Conservation (phyloP, 2,113 vertebrate genomes). For the cattle (Bos taurus) region DNA sequence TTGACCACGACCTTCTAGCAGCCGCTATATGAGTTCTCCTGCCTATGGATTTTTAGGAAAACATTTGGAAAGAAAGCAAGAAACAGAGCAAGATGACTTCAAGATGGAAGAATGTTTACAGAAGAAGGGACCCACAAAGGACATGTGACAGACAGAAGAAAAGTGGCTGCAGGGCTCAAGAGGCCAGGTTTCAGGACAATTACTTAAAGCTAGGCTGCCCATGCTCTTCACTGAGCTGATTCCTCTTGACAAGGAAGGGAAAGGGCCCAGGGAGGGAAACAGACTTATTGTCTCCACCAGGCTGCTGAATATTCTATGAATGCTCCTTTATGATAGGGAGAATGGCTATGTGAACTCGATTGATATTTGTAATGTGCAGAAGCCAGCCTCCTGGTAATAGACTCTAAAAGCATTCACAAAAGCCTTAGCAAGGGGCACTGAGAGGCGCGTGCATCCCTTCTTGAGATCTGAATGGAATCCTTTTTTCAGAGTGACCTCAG, state of each 20-base stretch:
- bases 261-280: neutral
- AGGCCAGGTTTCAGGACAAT: slow-evolving; percentile 1
- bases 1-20: neutral
- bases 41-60: neutral
- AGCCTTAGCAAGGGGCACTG: neutral
- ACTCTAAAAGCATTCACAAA: slow-evolving; percentile 58
- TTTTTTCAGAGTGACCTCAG: neutral
- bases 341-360: neutral
- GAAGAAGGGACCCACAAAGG: neutral
- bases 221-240: neutral
- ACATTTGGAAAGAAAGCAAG: neutral
- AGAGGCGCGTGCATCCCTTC: neutral
- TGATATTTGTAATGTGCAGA: slow-evolving; percentile 55
- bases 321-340: slow-evolving; percentile 48
- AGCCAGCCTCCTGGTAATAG: slow-evolving; percentile 28
- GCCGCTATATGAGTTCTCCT: neutral
- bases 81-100: neutral
- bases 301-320: slow-evolving; percentile 38
- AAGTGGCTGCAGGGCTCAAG: neutral
- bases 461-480: slow-evolving; percentile 17
- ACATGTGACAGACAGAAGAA: neutral
- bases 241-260: slow-evolving; percentile 41
- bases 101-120: neutral
- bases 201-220: slow-evolving; percentile 8
- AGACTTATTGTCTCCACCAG: slow-evolving; percentile 2